These are phyloP conservation scores for Geococcyx californianus DNA, from an alignment of 2,113 vertebrate species.

Conservation along the genomic window DNA sequence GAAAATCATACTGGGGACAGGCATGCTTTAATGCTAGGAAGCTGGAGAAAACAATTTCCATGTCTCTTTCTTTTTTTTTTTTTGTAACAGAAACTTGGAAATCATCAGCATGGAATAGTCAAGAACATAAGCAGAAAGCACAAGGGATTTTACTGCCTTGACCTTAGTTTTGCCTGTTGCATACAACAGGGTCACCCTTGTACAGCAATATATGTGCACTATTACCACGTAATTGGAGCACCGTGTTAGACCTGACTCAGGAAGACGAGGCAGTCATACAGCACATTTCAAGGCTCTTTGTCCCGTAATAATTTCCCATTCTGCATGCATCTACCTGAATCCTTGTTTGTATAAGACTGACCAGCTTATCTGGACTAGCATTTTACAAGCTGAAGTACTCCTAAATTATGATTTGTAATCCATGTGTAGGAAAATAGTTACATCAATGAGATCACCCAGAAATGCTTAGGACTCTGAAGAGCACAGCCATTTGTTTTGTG, in stretches of 20 bases:
- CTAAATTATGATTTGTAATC: background rate
- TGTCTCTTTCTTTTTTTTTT: background rate
- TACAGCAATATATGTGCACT: background rate
- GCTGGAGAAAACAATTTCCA: background rate
- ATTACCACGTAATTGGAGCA: background rate
- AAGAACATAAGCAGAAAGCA: background rate
- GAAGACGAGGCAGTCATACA: background rate
- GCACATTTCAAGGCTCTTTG: background rate
- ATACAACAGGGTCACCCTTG: background rate
- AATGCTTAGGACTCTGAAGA: background rate
- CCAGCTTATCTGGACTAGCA: background rate
- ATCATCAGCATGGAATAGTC: background rate
- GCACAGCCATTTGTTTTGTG: background rate
- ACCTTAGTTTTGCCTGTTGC: background rate
- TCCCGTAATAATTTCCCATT: background rate
- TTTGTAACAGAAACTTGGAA: background rate
- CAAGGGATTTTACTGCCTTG: background rate
- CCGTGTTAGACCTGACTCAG: background rate
- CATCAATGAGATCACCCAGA: background rate
- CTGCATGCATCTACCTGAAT: background rate
- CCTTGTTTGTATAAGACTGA: background rate
- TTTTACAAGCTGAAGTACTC: background rate
- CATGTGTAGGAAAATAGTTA: background rate
- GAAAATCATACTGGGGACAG: constrained; percentile 26
- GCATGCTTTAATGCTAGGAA: background rate